Evolutionary conservation across 2,888 invertebrate genomes (phyloP), one percentile per base, ranked within the genome.

Genomic region (Euphydryas editha): DNA sequence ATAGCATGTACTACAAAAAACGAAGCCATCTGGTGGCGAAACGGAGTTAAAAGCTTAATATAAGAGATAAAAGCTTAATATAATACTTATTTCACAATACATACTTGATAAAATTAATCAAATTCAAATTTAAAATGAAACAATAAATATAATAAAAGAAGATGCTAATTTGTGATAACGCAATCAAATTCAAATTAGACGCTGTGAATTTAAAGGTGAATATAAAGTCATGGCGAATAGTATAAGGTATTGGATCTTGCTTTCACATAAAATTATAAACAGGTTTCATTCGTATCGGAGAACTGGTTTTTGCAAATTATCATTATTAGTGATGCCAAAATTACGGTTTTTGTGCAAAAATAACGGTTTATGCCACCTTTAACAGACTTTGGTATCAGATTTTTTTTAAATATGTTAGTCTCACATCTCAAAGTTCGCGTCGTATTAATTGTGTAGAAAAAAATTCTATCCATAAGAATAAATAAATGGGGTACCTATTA

Each of bases 261-360:
- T 64, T 64, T 54, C 64, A 64, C 59, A 47, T 65, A 24, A 59
- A 56, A 55, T 49, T 63, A 21, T 57, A 66, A 66, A 68, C 71
- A 56, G 61, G 67, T 65, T 65, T 59, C 57, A 30, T 62, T 59
- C 61, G 58, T 58, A 66, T 63, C 56, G 37, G 55, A 58, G 57
- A 59, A 47, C 67, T 64, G 47, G 69, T 65, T 70, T 67, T 70
- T 65, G 58, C 64, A 57, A 65, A 68, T 66, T 68, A 51, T 30
- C 1, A 30, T 44, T 51, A 64, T 59, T 46, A 60, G 65, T 66
- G 60, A 68, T 72, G 72, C 67, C 72, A 65, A 65, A 76, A 76
- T 76, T 73, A 74, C 75, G 60, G 74, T 75, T 75, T 75, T 76
- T 75, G 67, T 71, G 66, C 62, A 69, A 62, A 60, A 49, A 57